phyloP scores from a whole-genome alignment of 2,888 invertebrate species.

The Agonopterix arenella region DNA sequence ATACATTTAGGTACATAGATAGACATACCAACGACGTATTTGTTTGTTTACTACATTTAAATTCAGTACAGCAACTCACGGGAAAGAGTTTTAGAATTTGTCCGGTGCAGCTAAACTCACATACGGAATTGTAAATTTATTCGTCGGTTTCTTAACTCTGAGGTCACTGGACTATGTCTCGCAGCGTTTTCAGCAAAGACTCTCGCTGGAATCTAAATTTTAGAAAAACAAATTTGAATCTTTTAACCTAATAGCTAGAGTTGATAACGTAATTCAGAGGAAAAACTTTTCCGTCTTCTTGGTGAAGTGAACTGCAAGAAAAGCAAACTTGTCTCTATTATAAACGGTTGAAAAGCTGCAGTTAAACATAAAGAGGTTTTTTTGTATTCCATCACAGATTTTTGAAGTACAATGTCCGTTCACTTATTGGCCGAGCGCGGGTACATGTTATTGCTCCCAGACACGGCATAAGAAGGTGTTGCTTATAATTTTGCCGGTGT shows the following conservation, averaged over 20 bases:
- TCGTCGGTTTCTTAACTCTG: constrained; percentile 47
- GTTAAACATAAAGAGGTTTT: no score
- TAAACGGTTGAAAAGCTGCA: no score
- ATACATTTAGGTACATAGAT: background rate
- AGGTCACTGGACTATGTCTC: constrained; percentile 28
- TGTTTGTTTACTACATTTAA: constrained; percentile 50
- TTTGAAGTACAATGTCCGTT: constrained; percentile 29
- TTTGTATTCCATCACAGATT: background rate
- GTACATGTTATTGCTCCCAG: constrained; percentile 55
- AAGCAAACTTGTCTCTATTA: no score
- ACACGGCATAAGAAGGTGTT: constrained; percentile 70
- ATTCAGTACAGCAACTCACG: constrained; percentile 51
- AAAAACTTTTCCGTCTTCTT: no score
- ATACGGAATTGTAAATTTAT: constrained; percentile 69
- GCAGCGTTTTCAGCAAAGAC: constrained; percentile 13
- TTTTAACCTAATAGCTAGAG: no score
- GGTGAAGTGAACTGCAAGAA: no score
- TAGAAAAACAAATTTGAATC: no score
- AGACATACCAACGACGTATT: constrained; percentile 23
- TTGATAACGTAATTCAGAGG: background rate
- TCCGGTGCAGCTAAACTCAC: constrained; percentile 59
- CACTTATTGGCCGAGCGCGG: constrained; percentile 24
- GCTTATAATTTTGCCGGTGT: constrained; percentile 70
- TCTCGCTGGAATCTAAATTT: background rate
- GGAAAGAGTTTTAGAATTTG: constrained; percentile 67